A percentile compares a stretch with the other conserved stretches of the same genome.
These are phyloP conservation scores for Chaenodraco wilsoni DNA, from an alignment of 2,797 vertebrate species.

Conservation along the genomic window DNA sequence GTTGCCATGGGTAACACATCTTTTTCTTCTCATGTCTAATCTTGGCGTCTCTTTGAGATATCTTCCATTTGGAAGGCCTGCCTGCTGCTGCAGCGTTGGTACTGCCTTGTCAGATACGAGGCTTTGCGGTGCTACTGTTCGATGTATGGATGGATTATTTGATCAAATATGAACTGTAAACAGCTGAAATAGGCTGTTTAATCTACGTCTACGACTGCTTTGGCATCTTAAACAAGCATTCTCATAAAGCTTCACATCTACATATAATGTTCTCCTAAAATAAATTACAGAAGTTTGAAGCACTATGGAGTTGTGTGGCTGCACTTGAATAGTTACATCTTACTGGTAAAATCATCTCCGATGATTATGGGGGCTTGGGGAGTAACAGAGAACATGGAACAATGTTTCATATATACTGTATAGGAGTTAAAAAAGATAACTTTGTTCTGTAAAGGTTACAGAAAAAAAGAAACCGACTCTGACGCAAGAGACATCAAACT, in stretches of 20 bases:
- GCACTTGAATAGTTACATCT: background rate
- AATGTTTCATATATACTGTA: too few relatives aligned
- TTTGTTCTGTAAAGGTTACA: too few relatives aligned
- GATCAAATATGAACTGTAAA: constrained; percentile 15
- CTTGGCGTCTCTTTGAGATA: constrained; percentile 77
- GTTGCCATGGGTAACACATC: constrained; percentile 85
- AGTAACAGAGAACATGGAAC: too few relatives aligned
- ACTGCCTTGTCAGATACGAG: constrained; percentile 57
- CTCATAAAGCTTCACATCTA: background rate
- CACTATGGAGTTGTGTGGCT: background rate
- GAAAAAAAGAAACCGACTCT: too few relatives aligned
- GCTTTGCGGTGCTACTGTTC: constrained; percentile 44
- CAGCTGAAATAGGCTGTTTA: constrained; percentile 6
- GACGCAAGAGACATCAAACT: constrained; percentile 1
- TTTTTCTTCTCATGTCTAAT: constrained; percentile 76
- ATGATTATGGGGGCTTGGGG: background rate
- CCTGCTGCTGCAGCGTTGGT: constrained; percentile 59
- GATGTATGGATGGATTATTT: constrained; percentile 30
- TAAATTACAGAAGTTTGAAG: constrained; percentile 11
- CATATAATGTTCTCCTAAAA: constrained; percentile 5
- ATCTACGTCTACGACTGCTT: constrained; percentile 17
- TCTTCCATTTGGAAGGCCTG: constrained; percentile 69
- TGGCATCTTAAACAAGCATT: constrained; percentile 17
- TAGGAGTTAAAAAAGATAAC: too few relatives aligned
- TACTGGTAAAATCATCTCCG: background rate